Evolutionary conservation across 2,113 vertebrate genomes (phyloP).

Genomic region (Alouatta palliata): DNA sequence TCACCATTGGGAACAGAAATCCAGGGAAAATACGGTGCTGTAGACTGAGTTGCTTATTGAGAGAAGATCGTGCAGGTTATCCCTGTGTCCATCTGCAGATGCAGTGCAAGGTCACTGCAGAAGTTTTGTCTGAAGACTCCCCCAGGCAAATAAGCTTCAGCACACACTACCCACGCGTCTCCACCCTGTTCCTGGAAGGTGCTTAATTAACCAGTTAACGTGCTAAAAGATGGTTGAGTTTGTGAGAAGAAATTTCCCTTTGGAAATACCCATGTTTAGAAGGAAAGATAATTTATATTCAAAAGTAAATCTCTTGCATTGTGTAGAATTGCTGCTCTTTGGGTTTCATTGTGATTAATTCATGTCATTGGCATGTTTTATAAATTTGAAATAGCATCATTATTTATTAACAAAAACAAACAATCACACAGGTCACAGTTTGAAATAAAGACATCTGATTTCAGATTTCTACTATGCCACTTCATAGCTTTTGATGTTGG

Average conservation of each 20-base stretch:
- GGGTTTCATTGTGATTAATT: background rate
- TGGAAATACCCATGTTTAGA: background rate
- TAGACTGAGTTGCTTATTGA: background rate
- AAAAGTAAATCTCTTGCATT: background rate
- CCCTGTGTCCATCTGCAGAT: background rate
- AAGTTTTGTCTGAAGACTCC: slow-evolving; percentile 43
- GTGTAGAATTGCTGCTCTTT: background rate
- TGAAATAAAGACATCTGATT: background rate
- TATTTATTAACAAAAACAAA: background rate
- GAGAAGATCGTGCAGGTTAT: background rate
- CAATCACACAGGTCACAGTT: background rate
- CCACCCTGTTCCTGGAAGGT: slow-evolving; percentile 63
- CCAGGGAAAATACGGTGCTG: background rate
- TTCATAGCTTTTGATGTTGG: background rate
- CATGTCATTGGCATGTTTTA: background rate
- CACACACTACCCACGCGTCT: slow-evolving; percentile 47
- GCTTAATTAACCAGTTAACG: background rate
- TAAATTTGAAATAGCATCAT: background rate
- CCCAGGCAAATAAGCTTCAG: slow-evolving; percentile 51
- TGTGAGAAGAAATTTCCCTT: background rate
- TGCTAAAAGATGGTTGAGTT: background rate
- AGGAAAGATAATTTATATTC: background rate
- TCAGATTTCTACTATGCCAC: background rate
- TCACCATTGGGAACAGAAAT: background rate
- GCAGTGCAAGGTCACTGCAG: slow-evolving; percentile 40